These are phyloP conservation scores for Arctocebus calabarensis DNA, from an alignment of 2,797 vertebrate species.

Conservation along the genomic window DNA sequence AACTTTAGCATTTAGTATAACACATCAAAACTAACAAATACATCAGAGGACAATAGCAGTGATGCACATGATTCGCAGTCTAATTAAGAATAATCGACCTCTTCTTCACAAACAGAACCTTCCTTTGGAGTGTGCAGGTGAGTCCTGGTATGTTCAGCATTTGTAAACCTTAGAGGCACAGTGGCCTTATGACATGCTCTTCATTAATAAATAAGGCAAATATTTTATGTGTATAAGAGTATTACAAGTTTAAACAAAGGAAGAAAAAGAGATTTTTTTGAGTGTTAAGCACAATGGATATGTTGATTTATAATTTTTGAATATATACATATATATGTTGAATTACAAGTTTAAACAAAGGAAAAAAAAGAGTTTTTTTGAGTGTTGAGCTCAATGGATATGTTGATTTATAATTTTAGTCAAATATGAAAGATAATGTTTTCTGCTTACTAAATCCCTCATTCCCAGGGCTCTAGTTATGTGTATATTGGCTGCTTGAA, in stretches of 20 bases:
- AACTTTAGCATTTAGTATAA: neutral
- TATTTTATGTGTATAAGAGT: neutral
- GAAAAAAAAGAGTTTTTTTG: neutral
- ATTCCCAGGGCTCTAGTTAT: neutral
- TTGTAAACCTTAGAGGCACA: neutral
- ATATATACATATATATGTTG: too few relatives aligned
- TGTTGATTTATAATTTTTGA: neutral
- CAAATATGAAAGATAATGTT: neutral
- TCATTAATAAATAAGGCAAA: neutral
- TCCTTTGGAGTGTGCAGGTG: neutral
- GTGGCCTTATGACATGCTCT: neutral
- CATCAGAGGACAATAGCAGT: neutral
- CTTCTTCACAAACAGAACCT: neutral
- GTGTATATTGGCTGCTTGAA: neutral
- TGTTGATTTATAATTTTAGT: neutral
- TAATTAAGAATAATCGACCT: neutral
- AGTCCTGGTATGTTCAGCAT: neutral
- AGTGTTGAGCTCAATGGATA: too few relatives aligned
- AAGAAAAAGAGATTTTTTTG: neutral
- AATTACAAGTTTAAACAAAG: neutral
- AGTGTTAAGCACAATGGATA: neutral
- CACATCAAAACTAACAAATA: neutral
- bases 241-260: neutral
- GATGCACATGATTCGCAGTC: neutral
- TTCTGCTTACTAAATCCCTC: neutral